Evolutionary conservation across 2,113 vertebrate genomes (phyloP).

Genomic region (Columba janthina): DNA sequence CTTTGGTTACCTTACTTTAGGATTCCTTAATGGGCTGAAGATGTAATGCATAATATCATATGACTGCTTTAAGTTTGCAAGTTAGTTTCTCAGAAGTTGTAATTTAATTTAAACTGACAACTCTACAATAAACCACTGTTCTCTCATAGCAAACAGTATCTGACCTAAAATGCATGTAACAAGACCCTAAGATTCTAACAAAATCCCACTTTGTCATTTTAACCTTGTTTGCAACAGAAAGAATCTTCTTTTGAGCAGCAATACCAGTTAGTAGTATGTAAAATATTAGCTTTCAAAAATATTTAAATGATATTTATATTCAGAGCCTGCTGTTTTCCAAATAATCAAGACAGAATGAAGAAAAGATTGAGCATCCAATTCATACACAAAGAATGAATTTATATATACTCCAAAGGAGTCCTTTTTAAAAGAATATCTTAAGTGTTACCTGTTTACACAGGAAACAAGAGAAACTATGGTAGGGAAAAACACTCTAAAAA

Average conservation of each 20-base stretch:
- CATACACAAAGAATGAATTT: constrained; percentile 13
- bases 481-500: constrained; percentile 6
- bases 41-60: constrained; percentile 87
- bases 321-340: constrained; percentile 44
- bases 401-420: constrained; percentile 9
- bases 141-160: constrained; percentile 78
- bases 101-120: constrained; percentile 95
- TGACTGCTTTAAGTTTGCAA: constrained; percentile 87
- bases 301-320: constrained; percentile 55
- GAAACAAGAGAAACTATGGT: background rate
- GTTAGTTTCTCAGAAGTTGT: constrained; percentile 89
- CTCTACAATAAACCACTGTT: constrained; percentile 85
- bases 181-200: constrained; percentile 80
- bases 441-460: constrained; percentile 25
- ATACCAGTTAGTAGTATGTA: constrained; percentile 66
- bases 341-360: constrained; percentile 44
- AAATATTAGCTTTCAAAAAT: constrained; percentile 54
- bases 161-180: constrained; percentile 83
- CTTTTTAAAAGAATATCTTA: constrained; percentile 18
- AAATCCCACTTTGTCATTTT: constrained; percentile 75
- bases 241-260: constrained; percentile 66
- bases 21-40: constrained; percentile 89
- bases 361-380: constrained; percentile 1
- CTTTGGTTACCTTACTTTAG: constrained; percentile 92
- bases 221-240: constrained; percentile 82